A percentile compares a stretch with the other conserved stretches of the same genome.
These are phyloP conservation scores for Atta texana DNA, from an alignment of 1,140 invertebrate genomes.

Conservation along the genomic window DNA sequence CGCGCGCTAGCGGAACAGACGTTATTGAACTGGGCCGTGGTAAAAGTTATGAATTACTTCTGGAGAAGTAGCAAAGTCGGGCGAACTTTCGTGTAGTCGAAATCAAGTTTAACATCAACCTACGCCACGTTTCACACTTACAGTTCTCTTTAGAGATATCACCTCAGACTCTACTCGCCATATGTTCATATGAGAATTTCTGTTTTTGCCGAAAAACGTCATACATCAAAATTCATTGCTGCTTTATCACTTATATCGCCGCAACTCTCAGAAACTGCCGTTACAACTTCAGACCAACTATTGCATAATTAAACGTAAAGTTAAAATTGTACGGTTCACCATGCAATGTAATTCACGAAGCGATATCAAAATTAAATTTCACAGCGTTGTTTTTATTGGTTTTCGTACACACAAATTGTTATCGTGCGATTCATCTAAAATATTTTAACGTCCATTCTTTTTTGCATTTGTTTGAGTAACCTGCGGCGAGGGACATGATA, in stretches of 20 bases:
- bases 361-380: conserved; percentile 33
- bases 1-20: conserved; percentile 46
- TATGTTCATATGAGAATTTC: conserved; percentile 48
- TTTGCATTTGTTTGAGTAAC: conserved; percentile 42
- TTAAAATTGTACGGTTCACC: conserved; percentile 7
- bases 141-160: conserved; percentile 51
- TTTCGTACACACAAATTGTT: not conserved
- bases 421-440: conserved; percentile 41
- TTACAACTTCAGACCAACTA: conserved; percentile 12
- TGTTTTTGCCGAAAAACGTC: conserved; percentile 43
- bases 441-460: conserved; percentile 24
- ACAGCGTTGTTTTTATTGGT: not conserved
- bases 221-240: conserved; percentile 57
- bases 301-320: conserved; percentile 47
- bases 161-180: conserved; percentile 23
- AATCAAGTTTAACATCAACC: conserved; percentile 64
- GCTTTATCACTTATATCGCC: conserved; percentile 39
- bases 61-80: conserved; percentile 54
- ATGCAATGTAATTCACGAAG: not conserved
- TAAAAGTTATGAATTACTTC: conserved; percentile 64
- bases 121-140: conserved; percentile 44
- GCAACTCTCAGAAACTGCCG: conserved; percentile 15
- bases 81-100: conserved; percentile 53
- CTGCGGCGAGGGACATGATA: conserved; percentile 15
- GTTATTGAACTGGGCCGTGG: conserved; percentile 53